Evolutionary conservation across 1,140 invertebrate species (phyloP).

Genomic region (Paraescarpia echinospica): DNA sequence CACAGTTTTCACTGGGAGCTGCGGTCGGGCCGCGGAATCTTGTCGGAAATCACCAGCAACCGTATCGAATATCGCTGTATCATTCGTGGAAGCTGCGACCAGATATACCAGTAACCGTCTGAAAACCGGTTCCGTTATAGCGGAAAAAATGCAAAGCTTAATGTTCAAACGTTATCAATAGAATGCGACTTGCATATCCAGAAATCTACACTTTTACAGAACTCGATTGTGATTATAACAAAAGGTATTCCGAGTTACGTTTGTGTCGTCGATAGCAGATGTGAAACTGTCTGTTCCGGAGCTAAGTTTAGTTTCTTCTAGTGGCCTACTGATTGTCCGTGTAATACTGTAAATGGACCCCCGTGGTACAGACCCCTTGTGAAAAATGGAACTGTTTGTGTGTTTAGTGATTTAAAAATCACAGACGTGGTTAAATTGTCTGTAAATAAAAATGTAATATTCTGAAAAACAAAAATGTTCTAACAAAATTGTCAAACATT

Average conservation of each 20-base stretch:
- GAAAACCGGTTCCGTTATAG: background rate
- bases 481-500: too few relatives aligned
- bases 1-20: background rate
- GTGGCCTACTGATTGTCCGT: too few relatives aligned
- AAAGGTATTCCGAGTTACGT: background rate
- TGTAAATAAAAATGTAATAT: too few relatives aligned
- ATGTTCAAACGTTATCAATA: too few relatives aligned
- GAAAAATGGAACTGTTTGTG: too few relatives aligned
- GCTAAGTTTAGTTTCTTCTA: background rate
- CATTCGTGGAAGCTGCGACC: background rate
- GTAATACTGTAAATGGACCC: too few relatives aligned
- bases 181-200: background rate
- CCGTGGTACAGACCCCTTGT: too few relatives aligned
- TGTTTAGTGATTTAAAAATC: too few relatives aligned
- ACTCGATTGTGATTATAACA: background rate
- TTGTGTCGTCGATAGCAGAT: background rate
- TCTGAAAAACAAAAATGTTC: too few relatives aligned
- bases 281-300: background rate
- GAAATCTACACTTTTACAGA: background rate
- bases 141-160: too few relatives aligned
- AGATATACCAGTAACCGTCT: background rate
- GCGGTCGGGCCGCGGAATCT: background rate
- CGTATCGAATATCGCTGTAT: background rate
- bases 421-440: too few relatives aligned
- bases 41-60: background rate